Evolutionary conservation across 2,113 vertebrate species (phyloP).

Genomic region (Phrynosoma platyrhinos): DNA sequence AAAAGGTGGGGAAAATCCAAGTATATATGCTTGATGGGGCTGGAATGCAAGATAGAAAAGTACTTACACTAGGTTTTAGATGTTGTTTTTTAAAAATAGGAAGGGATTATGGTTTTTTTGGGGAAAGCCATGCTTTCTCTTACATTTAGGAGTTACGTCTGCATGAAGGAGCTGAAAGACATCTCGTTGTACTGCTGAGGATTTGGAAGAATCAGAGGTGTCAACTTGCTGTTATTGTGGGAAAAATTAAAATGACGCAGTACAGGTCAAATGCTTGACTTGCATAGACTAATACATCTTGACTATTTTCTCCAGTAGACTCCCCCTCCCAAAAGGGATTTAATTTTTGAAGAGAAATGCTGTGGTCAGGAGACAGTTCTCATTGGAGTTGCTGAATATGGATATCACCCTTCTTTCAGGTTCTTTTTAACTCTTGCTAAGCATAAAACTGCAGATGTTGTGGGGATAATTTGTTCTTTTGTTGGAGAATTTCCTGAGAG

Average conservation of each 20-base stretch:
- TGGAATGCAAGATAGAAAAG: background rate
- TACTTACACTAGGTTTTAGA: background rate
- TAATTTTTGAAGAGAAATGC: background rate
- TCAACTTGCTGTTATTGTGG: background rate
- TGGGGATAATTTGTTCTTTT: background rate
- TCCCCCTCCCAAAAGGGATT: background rate
- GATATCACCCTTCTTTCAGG: background rate
- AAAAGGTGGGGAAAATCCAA: background rate
- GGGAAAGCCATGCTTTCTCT: background rate
- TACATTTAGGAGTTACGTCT: background rate
- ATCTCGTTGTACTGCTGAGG: background rate
- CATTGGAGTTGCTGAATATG: constrained; percentile 12
- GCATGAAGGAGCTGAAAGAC: background rate
- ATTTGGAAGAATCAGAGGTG: background rate
- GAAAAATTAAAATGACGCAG: background rate
- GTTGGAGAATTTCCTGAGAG: background rate
- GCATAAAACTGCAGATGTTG: constrained; percentile 7
- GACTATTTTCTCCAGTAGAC: background rate
- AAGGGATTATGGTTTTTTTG: no score
- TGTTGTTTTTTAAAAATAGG: background rate
- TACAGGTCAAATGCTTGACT: background rate
- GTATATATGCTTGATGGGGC: background rate
- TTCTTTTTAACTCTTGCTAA: constrained; percentile 14
- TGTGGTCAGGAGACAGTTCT: constrained; percentile 6
- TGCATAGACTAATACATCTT: background rate